phyloP scores from a whole-genome alignment of 1,140 invertebrate genomes.

The Drosophila persimilis region DNA sequence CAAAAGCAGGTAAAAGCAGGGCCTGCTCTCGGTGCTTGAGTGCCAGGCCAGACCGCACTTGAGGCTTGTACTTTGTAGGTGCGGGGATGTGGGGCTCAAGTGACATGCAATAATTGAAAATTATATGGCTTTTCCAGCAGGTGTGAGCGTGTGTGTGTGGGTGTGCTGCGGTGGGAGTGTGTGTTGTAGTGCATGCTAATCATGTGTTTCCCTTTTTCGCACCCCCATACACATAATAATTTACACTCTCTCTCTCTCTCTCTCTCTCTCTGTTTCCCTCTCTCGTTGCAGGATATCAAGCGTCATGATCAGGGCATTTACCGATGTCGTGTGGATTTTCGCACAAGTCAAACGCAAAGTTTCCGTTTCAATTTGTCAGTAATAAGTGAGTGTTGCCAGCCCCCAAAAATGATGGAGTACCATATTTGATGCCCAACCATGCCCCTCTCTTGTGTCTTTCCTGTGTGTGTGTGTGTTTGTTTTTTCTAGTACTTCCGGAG shows the following conservation, averaged over 20 bases:
- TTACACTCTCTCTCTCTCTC: background rate
- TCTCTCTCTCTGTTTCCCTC: too few relatives aligned
- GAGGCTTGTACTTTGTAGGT: too few relatives aligned
- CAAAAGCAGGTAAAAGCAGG: background rate
- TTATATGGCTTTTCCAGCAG: constrained; percentile 36
- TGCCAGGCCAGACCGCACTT: constrained; percentile 28
- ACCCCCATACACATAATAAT: constrained; percentile 52
- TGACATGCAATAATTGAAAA: constrained; percentile 78
- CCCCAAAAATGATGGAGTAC: constrained; percentile 10
- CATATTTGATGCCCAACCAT: constrained; percentile 18
- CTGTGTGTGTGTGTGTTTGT: constrained; percentile 10
- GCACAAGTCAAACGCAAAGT: constrained; percentile 93
- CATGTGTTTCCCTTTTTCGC: constrained; percentile 48
- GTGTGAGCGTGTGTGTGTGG: background rate
- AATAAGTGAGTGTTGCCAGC: constrained; percentile 88
- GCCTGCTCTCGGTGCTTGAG: constrained; percentile 4
- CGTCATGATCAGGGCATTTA: constrained; percentile 93
- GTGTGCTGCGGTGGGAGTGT: constrained; percentile 2
- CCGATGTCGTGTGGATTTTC: constrained; percentile 94
- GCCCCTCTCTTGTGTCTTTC: constrained; percentile 7
- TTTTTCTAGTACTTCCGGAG: constrained; percentile 90
- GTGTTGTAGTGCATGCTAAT: constrained; percentile 56
- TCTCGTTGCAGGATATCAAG: constrained; percentile 87
- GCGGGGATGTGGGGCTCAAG: constrained; percentile 6
- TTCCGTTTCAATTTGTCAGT: constrained; percentile 94